phyloP scores from a whole-genome alignment of 2,888 invertebrate species.

The Branchellion lobata region DNA sequence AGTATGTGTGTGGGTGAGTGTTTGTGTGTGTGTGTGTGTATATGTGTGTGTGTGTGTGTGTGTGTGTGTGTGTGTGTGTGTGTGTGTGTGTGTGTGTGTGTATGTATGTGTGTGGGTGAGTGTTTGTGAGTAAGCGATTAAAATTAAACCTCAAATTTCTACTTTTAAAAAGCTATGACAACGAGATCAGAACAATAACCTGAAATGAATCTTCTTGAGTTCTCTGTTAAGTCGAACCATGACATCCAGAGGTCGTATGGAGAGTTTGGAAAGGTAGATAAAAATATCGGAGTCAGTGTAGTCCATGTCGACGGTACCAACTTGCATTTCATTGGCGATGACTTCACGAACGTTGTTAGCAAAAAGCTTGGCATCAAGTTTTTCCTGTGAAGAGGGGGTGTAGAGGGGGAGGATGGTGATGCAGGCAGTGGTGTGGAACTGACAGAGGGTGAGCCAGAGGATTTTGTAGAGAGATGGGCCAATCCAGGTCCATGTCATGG shows the following conservation, averaged over 20 bases:
- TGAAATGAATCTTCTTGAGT: neutral
- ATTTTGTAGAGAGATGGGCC: conserved; percentile 86
- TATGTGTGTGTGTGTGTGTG: neutral
- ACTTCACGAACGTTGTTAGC: conserved; percentile 84
- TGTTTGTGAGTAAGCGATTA: neutral
- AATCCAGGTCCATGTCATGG: conserved; percentile 64
- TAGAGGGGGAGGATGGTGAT: conserved; percentile 80
- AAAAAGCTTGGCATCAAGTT: conserved; percentile 80
- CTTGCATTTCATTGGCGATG: conserved; percentile 72
- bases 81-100: conserved; percentile 29
- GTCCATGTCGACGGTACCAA: neutral
- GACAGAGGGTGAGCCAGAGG: conserved; percentile 83
- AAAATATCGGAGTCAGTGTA: neutral
- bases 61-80: conserved; percentile 24
- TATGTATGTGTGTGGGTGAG: neutral
- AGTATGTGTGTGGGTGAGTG: too few relatives aligned
- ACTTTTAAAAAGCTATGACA: neutral
- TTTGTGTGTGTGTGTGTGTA: too few relatives aligned
- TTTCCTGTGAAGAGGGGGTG: conserved; percentile 81
- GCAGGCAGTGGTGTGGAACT: conserved; percentile 81
- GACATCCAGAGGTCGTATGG: neutral
- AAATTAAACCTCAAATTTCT: neutral
- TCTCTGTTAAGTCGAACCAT: neutral
- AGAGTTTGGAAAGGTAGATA: neutral
- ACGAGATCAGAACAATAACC: too few relatives aligned